These are phyloP conservation scores for Notarius lentiginosus DNA, from an alignment of 2,113 vertebrate species.

Conservation along the genomic window DNA sequence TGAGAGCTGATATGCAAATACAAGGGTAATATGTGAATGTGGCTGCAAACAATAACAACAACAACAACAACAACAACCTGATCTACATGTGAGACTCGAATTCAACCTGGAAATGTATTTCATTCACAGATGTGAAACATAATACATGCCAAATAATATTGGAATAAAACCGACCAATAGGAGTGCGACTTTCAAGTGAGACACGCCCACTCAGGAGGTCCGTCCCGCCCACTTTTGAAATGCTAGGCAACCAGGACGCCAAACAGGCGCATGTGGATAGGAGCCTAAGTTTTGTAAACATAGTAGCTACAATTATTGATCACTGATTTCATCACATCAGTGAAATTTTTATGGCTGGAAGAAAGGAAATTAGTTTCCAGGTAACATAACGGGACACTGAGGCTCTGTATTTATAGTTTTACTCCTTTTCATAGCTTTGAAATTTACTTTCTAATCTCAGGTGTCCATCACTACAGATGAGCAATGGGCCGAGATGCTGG, in stretches of 20 bases:
- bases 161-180: neutral
- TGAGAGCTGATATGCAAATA: neutral
- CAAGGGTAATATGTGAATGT: neutral
- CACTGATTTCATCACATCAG: neutral
- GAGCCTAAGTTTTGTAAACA: neutral
- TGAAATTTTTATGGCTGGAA: conserved; percentile 67
- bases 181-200: neutral
- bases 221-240: neutral
- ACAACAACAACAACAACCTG: neutral
- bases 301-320: neutral
- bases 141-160: neutral
- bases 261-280: conserved; percentile 56
- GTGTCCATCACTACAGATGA: conserved; percentile 82
- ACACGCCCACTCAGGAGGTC: conserved; percentile 17
- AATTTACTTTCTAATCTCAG: conserved; percentile 65
- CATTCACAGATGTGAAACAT: neutral
- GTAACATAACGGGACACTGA: conserved; percentile 51
- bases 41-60: neutral
- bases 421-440: neutral
- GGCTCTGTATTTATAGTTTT: neutral
- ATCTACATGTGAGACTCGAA: neutral
- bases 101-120: neutral
- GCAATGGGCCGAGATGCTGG: conserved; percentile 88
- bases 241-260: conserved; percentile 62
- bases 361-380: conserved; percentile 77